These are phyloP conservation scores for Lepilemur septentrionalis DNA, from an alignment of 2,797 vertebrate genomes.

Conservation along the genomic window DNA sequence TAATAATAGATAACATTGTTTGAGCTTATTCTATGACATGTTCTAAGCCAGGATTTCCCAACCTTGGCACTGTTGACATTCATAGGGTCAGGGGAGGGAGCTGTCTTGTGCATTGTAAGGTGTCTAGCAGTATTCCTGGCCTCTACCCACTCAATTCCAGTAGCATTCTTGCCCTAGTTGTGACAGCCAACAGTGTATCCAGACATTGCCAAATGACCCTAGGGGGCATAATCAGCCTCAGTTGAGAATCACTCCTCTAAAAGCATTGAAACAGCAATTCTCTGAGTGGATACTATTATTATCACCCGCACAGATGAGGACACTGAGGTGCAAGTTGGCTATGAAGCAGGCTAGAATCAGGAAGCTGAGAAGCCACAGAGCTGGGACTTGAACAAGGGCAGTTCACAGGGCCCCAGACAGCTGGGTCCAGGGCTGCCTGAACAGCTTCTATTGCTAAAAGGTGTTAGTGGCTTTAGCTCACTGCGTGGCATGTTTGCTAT, in stretches of 20 bases:
- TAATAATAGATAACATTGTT: neutral
- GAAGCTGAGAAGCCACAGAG: neutral
- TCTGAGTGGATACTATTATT: neutral
- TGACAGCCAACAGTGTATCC: neutral
- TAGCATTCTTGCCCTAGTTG: neutral
- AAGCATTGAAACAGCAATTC: neutral
- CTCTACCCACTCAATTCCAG: neutral
- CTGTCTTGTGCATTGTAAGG: neutral
- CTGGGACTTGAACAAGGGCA: neutral
- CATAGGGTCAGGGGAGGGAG: neutral
- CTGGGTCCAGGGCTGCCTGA: neutral
- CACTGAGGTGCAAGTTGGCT: neutral
- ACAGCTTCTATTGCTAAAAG: neutral
- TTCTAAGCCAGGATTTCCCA: neutral
- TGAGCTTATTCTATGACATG: neutral
- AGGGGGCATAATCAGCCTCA: rapidly evolving
- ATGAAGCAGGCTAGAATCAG: neutral
- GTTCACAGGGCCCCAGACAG: neutral
- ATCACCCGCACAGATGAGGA: neutral
- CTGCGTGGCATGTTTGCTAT: neutral
- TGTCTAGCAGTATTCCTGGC: neutral
- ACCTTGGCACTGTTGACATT: neutral
- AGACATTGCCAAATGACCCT: neutral
- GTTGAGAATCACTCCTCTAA: neutral
- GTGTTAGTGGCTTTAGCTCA: neutral